These are phyloP conservation scores for Boulengerochromis microlepis DNA, from an alignment of 2,113 vertebrate species.

Conservation along the genomic window DNA sequence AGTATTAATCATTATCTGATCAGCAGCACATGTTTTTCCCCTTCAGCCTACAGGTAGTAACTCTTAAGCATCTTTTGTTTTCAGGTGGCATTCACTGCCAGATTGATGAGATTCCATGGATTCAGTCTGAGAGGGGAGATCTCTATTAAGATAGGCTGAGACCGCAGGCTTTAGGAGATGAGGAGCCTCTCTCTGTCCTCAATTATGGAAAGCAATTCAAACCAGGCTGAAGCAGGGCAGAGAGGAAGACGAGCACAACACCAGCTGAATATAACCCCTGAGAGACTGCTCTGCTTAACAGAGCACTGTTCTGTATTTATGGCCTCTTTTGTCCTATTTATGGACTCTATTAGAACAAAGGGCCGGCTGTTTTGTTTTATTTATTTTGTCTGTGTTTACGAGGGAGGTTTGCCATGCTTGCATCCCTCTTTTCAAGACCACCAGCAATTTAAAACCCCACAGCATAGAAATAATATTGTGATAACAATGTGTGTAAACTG, in stretches of 20 bases:
- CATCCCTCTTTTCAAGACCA: neutral
- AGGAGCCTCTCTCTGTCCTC: neutral
- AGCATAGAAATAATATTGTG: neutral
- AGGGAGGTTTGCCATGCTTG: neutral
- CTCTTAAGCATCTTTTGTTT: constrained; percentile 3
- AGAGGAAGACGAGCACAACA: neutral
- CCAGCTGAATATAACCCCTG: neutral
- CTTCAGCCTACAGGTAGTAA: neutral
- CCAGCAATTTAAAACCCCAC: neutral
- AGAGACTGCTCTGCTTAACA: neutral
- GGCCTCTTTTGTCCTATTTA: constrained; percentile 22
- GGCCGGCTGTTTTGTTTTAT: neutral
- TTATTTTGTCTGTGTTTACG: neutral
- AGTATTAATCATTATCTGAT: neutral
- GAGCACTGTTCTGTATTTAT: constrained; percentile 4
- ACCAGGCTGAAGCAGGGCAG: neutral
- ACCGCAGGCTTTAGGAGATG: constrained; percentile 11
- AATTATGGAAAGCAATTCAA: constrained; percentile 10
- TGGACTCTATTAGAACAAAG: constrained; percentile 27
- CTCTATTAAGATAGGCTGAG: constrained; percentile 52
- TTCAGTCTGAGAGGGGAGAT: constrained; percentile 19
- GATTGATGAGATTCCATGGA: neutral
- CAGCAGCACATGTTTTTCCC: neutral
- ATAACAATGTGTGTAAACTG: neutral
- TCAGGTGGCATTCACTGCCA: neutral